Evolutionary conservation across 2,888 invertebrate genomes (phyloP), one percentile per base, ranked within the genome.

Genomic region (Drosophila pseudotalamancana): DNA sequence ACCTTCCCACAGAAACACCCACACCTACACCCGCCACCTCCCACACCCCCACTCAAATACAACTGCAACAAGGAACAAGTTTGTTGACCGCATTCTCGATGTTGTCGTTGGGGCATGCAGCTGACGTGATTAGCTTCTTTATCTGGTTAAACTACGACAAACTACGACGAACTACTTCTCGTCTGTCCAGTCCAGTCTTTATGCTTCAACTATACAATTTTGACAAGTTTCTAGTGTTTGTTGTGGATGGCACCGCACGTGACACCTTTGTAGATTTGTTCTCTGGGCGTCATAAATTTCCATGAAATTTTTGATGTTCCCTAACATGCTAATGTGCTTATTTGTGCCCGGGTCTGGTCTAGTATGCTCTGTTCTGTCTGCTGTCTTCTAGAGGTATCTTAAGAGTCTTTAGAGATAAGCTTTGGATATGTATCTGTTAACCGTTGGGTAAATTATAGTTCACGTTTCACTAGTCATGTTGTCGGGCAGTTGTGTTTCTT

Each of bases 31-130:
- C 16, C 18, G 9, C 46, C n/a, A n/a, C n/a, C n/a, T 25, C 16
- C 34, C 29, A 29, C 50, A 6, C 11, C 19, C 32, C 11, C n/a
- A n/a, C 18, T 29, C 11, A 53, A 43, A 37, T n/a, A 42, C 23
- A 60, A 68, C 40, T 63, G 63, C 60, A 72, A 40, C 50, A 32
- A 64, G 45, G 56, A 82, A 83, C 86, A 77, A 83, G 83, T 84
- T 84, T 85, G 80, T 85, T 82, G 85, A 80, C 83, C 83, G 83
- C 77, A 77, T 85, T 83, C 74, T 65, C 40, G 51, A 43, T 37
- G 64, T 54, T 23, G 23, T 60, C 39, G 61, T 59, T 53, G 45
- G 12, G 45, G 45, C 45, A 31, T 45, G 21, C 45, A 32, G 35
- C 48, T 37, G 76, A 61, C 62, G 76, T 66, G 63, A 78, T 85